phyloP scores from a whole-genome alignment of 2,113 vertebrate species.

The Scomber colias region DNA sequence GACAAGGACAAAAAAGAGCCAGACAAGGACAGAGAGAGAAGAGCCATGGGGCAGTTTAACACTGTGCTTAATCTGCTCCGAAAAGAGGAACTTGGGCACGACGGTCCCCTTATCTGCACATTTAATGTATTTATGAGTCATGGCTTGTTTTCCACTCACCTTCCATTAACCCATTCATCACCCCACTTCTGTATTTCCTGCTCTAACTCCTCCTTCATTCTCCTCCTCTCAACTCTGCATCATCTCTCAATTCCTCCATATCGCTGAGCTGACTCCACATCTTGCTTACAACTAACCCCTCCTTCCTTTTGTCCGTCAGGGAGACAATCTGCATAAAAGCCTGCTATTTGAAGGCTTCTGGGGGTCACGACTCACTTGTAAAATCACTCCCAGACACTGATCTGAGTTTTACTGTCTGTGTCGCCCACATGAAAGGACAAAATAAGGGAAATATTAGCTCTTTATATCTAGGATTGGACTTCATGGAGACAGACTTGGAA shows the following conservation, averaged over 20 bases:
- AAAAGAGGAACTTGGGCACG: slow-evolving; percentile 16
- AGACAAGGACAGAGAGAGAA: neutral
- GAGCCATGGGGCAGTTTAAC: neutral
- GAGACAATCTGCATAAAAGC: slow-evolving; percentile 36
- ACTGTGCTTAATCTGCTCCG: neutral
- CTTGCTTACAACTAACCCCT: slow-evolving; percentile 29
- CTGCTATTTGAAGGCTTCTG: slow-evolving; percentile 9
- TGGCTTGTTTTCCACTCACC: slow-evolving; percentile 32
- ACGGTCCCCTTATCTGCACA: slow-evolving; percentile 1
- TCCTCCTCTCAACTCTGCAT: slow-evolving; percentile 22
- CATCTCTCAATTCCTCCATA: slow-evolving; percentile 9
- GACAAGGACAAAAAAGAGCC: neutral
- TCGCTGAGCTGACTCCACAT: slow-evolving; percentile 62
- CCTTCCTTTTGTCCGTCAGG: slow-evolving; percentile 2
- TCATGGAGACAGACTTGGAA: neutral
- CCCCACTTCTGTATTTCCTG: neutral
- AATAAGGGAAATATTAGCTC: slow-evolving; percentile 18
- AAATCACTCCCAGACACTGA: slow-evolving; percentile 38
- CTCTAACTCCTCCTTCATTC: neutral
- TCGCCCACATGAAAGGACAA: slow-evolving; percentile 10
- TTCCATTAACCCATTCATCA: neutral
- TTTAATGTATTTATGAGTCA: slow-evolving; percentile 21
- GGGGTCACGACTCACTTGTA: slow-evolving; percentile 6
- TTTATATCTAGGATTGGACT: neutral
- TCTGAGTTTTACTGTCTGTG: slow-evolving; percentile 34